Evolutionary conservation across 30 jellyfish, hydroid and myxozoan species (phyloP).

Genomic region (Chrysaora quinquecirrha): DNA sequence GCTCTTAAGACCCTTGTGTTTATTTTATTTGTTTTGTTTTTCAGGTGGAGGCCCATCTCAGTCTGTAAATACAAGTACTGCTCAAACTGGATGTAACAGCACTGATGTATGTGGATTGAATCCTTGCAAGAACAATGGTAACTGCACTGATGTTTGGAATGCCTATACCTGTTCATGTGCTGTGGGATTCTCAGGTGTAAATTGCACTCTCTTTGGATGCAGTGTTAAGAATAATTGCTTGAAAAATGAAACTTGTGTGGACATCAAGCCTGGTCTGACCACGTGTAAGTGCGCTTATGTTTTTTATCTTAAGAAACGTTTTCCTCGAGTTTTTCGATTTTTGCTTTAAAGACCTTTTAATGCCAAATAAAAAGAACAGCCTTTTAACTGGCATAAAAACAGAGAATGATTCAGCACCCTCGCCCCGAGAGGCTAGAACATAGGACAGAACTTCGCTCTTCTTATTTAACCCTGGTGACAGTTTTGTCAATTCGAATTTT

Average conservation of each 20-base stretch:
- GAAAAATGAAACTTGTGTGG: slow-evolving; percentile 36
- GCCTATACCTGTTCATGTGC: slow-evolving; percentile 68
- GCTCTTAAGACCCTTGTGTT: no score
- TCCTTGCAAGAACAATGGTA: slow-evolving; percentile 73
- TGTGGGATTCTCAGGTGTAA: slow-evolving; percentile 61
- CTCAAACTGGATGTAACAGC: slow-evolving; percentile 54
- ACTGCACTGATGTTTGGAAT: slow-evolving; percentile 71
- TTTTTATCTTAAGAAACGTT: no score
- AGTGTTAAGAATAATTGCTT: slow-evolving; percentile 33
- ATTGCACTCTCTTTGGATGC: slow-evolving; percentile 70
- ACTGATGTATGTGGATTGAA: slow-evolving; percentile 56
- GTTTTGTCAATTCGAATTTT: no score
- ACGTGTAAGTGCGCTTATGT: slow-evolving; percentile 70
- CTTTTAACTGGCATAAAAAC: no score
- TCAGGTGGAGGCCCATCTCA: slow-evolving; percentile 41
- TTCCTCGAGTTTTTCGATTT: no score
- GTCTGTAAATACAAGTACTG: slow-evolving; percentile 12
- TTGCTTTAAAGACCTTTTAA: no score
- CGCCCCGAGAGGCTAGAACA: no score
- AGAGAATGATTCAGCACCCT: no score
- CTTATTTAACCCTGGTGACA: no score
- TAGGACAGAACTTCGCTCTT: no score
- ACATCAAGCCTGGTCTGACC: slow-evolving; percentile 48
- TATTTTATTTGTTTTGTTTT: no score
- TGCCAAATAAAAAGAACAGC: no score